Conservation (phyloP, 2,113 vertebrate species). For the Chaetodon auriga region DNA sequence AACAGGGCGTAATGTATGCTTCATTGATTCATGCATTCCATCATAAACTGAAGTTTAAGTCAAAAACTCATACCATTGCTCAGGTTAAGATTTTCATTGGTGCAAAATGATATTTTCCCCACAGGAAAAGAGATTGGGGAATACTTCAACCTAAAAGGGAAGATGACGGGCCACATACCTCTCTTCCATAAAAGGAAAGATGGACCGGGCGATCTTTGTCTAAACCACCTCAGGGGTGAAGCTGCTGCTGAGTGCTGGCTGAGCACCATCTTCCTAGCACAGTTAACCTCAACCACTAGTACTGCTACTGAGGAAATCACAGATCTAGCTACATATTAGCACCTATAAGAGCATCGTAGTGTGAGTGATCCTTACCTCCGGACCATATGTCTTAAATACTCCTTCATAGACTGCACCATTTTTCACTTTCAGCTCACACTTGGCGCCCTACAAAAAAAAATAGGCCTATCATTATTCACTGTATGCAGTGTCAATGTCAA, state of each 20-base stretch:
- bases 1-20: not conserved
- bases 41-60: not conserved
- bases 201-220: conserved; percentile 37
- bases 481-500: conserved; percentile 36
- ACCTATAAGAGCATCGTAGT: not conserved
- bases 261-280: conserved; percentile 24
- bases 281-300: conserved; percentile 34
- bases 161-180: conserved; percentile 37
- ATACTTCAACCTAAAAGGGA: conserved; percentile 65
- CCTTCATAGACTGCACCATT: conserved; percentile 98
- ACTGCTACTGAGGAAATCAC: conserved; percentile 12
- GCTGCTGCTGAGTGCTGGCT: conserved; percentile 29
- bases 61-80: not conserved
- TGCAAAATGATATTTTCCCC: conserved; percentile 19
- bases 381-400: conserved; percentile 99
- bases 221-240: conserved; percentile 50
- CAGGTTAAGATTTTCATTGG: conserved; percentile 36
- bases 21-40: not conserved
- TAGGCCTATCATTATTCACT: conserved; percentile 36
- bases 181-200: conserved; percentile 59
- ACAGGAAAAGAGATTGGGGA: conserved; percentile 20
- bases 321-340: conserved; percentile 21
- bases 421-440: conserved; percentile 99
- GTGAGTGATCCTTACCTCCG: conserved; percentile 90
- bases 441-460: conserved; percentile 91